Evolutionary conservation across 2,113 vertebrate species (phyloP).

Genomic region (Elephas maximus): DNA sequence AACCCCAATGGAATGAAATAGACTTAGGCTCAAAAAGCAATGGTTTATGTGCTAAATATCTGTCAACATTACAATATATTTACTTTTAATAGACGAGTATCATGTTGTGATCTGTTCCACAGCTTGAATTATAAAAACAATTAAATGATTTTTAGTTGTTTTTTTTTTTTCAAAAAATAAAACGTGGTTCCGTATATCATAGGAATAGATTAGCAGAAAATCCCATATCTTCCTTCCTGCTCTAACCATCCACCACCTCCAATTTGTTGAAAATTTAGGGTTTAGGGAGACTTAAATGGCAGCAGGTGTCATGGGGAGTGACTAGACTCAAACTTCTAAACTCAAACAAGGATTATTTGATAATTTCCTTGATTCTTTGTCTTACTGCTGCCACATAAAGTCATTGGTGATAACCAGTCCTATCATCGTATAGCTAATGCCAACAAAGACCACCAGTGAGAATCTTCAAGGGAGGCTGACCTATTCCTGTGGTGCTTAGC

Average conservation of each 20-base stretch:
- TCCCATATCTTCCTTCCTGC: not conserved
- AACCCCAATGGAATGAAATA: constrained; percentile 47
- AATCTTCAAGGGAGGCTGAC: not conserved
- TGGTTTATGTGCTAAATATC: not conserved
- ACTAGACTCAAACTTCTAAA: constrained; percentile 18
- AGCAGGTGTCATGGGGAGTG: not conserved
- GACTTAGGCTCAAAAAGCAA: not conserved
- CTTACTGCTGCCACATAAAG: not conserved
- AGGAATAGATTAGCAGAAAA: constrained; percentile 3
- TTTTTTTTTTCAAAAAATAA: constrained; percentile 10
- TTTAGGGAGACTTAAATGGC: not conserved
- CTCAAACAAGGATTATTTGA: not conserved
- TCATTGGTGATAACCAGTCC: constrained; percentile 38
- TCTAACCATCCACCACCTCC: not conserved
- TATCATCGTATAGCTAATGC: not conserved
- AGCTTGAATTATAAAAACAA: constrained; percentile 13
- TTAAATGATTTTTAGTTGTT: not conserved
- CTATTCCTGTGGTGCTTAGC: not conserved
- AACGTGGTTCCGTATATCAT: not conserved
- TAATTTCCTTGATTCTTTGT: constrained; percentile 14
- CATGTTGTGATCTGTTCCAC: not conserved
- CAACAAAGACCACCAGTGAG: not conserved
- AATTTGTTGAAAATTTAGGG: constrained; percentile 22
- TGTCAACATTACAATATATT: not conserved
- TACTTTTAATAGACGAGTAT: constrained; percentile 17